Evolutionary conservation across 2,888 invertebrate genomes (phyloP), one percentile per base, ranked within the genome.

Genomic region (Plagiodera versicolora): DNA sequence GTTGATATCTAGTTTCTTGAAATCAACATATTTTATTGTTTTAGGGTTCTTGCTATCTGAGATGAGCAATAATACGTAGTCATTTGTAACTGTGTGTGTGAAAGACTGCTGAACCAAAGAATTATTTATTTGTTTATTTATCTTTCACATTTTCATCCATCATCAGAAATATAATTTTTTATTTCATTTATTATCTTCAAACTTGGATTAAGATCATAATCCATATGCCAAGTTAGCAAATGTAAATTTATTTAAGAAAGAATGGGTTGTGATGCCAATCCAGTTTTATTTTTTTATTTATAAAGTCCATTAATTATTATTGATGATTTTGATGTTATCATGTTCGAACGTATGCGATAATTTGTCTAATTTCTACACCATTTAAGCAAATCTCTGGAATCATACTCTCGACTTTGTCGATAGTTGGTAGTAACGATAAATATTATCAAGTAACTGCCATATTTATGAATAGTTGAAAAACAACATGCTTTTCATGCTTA

Each of bases 101-200:
- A 35, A 56, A 57, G 53, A 61, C 48, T 57, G 49, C 57, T 53
- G 54, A 57, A 61, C 61, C 61, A 61, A 61, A 61, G 61, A 61
- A 57, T 52, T 52, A 52, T 52, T 52, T 52, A 52, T 52, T 52
- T 52, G 35, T 19, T 32, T 19, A 52, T 52, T 52, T 39, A 20
- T 52, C 30, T 20, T 49, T 49, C 49, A 35, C 35, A 52, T 52
- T 35, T 52, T 39, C 52, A 52, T 52, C 39, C 18, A 39, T 11
- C 39, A 39, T 39, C 11, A 39, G 14, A 14, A 24, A 24, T 6
- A 14, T 4, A 8, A 39, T 14, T 14, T 32, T 32, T 2, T 32
- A 32, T 32, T 10, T n/a, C n/a, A n/a, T n/a, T n/a, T n/a, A 32
- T 32, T 6, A 39, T 39, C 2, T 39, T 39, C 39, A 14, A 39